Percentiles rank a stretch among this genome's conserved stretches.
These are phyloP conservation scores for Platysteira castanea DNA, from an alignment of 2,113 vertebrate genomes.

Conservation along the genomic window DNA sequence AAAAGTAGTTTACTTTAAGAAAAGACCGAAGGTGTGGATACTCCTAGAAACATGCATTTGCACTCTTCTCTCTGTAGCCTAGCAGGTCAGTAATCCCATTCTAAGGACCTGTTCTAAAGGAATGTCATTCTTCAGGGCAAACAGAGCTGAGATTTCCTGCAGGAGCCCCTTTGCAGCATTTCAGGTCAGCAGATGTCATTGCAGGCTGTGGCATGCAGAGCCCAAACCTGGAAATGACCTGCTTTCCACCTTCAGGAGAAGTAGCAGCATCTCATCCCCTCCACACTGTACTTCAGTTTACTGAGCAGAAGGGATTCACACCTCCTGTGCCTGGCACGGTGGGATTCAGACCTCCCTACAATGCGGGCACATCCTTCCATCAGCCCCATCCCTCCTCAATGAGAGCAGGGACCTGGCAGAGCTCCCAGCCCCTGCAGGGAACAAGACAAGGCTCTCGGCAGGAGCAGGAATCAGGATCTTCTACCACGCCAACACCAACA, in stretches of 20 bases:
- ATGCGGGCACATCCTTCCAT: not conserved
- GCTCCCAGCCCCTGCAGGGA: not conserved
- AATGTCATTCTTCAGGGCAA: not conserved
- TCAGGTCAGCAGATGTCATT: not conserved
- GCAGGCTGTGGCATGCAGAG: not conserved
- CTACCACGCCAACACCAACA: not conserved
- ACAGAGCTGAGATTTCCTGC: not conserved
- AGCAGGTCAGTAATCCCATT: not conserved
- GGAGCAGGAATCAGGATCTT: not conserved
- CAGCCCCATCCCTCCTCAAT: not conserved
- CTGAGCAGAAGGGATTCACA: not conserved
- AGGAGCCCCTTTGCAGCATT: not conserved
- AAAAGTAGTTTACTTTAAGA: not conserved
- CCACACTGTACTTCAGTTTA: not conserved
- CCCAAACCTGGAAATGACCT: not conserved
- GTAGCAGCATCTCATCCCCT: not conserved
- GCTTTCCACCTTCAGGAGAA: not conserved
- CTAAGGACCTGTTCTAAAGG: not conserved
- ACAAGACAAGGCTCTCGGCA: not conserved
- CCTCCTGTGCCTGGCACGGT: not conserved
- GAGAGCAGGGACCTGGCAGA: not conserved
- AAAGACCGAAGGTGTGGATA: not conserved
- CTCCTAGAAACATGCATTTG: not conserved
- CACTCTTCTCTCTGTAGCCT: not conserved
- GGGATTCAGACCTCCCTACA: not conserved